A percentile compares a stretch with the other conserved stretches of the same genome.
phyloP scores from a whole-genome alignment of 2,797 vertebrate species.

The Danio choprae region DNA sequence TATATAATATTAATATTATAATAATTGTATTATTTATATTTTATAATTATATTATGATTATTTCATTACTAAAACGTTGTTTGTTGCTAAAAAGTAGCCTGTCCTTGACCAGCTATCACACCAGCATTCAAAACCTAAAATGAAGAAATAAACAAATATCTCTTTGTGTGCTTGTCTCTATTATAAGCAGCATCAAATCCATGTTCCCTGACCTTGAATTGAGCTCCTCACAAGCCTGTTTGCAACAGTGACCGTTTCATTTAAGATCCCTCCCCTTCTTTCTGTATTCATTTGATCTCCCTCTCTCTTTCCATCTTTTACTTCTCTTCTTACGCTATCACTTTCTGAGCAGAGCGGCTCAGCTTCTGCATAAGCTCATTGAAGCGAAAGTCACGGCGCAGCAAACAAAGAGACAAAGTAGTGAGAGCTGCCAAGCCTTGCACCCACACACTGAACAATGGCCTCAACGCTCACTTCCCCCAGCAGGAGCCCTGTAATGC shows the following conservation, averaged over 20 bases:
- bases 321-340: constrained; percentile 54
- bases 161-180: constrained; percentile 2
- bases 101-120: neutral
- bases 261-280: constrained; percentile 52
- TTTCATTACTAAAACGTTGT: too few species aligned
- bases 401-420: constrained; percentile 59
- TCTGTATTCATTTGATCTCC: constrained; percentile 50
- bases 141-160: neutral
- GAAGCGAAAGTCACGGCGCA: constrained; percentile 33
- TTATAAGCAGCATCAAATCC: neutral
- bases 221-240: constrained; percentile 34
- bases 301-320: constrained; percentile 20
- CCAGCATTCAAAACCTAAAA: neutral
- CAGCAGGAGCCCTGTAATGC: constrained; percentile 54
- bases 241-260: constrained; percentile 30
- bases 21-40: too few species aligned
- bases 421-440: constrained; percentile 68
- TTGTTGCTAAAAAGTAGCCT: neutral
- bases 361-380: constrained; percentile 53
- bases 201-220: constrained; percentile 3
- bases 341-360: constrained; percentile 64
- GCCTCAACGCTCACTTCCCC: constrained; percentile 37
- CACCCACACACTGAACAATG: constrained; percentile 66
- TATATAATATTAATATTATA: too few species aligned
- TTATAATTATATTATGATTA: too few species aligned